Base-by-base conservation (phyloP, 2,888 invertebrate genomes). In the Clostera curtula region DNA sequence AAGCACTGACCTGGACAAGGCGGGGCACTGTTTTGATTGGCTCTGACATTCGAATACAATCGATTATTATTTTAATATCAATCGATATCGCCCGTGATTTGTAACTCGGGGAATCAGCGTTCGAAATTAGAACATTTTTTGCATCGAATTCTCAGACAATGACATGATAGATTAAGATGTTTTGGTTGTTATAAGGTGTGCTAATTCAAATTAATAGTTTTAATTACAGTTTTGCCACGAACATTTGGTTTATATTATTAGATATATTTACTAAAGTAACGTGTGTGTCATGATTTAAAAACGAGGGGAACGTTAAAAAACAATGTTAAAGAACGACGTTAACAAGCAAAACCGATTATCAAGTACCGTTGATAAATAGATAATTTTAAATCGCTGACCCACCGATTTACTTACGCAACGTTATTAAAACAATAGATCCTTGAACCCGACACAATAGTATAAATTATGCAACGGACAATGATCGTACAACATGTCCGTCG, bases 11-110 rank as follows among this genome's bases (percentile, higher is more conserved):
- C 82, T 72, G 77, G 55, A 64, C 56, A 43, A 56, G 52, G 46
- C 50, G 48, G 49, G 42, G 48, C 62, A 65, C 68, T 77, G 77
- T 79, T 82, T 76, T 80, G 82, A 83, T 83, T 82, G 73, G 67
- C 63, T 45, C 73, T 77, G 79, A 75, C 77, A 77, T 77, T 79
- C 71, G 63, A 68, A 65, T 60, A 65, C 69, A 69, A 80, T 79
- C 79, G 77, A 80, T 80, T 80, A 79, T 70, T 70, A 61, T 63
- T 67, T 58, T 73, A 69, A 79, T 70, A 56, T 67, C 64, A 73
- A 56, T 64, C 64, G 77, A 76, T 73, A 56, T 60, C 57, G 56
- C 45, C 45, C 51, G 42, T 46, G 57, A 56, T 56, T 45, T 41
- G 36, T 36, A 31, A 28, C 34, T 35, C 32, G 38, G 40, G 36